Evolutionary conservation across 2,888 invertebrate species (phyloP).

Genomic region (Erebia aethiops): DNA sequence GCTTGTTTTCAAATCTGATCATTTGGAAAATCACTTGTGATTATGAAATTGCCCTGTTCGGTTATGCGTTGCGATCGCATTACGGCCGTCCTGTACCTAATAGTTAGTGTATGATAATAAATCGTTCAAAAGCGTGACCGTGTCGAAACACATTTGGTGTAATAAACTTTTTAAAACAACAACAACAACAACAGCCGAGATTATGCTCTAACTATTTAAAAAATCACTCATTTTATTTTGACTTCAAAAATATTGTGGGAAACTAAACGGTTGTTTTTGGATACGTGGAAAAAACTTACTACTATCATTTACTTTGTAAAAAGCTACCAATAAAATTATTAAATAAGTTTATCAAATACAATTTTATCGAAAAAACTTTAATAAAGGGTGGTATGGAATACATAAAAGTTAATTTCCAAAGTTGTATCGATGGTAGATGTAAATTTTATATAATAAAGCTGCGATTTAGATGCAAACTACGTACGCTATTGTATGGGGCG

Average conservation of each 20-base stretch:
- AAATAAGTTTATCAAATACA: not conserved
- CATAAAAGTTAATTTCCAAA: conserved; percentile 22
- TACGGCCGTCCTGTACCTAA: not conserved
- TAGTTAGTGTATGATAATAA: not conserved
- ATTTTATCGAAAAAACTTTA: conserved; percentile 17
- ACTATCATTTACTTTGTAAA: not conserved
- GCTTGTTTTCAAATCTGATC: conserved; percentile 53
- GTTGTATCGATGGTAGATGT: conserved; percentile 15
- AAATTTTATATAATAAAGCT: conserved; percentile 18
- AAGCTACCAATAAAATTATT: not conserved
- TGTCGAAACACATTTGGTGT: not conserved
- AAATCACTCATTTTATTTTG: too few species aligned
- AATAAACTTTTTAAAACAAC: too few species aligned
- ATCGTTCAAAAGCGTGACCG: not conserved
- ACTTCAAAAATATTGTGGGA: too few species aligned
- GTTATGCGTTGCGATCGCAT: conserved; percentile 5
- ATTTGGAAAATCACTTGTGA: conserved; percentile 57
- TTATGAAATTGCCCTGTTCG: conserved; percentile 34
- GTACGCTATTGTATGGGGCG: conserved; percentile 18
- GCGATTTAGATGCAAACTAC: conserved; percentile 23
- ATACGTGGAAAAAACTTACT: not conserved
- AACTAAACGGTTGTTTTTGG: too few species aligned
- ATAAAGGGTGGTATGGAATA: conserved; percentile 15
- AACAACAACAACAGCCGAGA: too few species aligned
- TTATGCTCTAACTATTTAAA: too few species aligned